Base-by-base conservation (phyloP, 2,888 invertebrate genomes). In the Papilio elwesi region DNA sequence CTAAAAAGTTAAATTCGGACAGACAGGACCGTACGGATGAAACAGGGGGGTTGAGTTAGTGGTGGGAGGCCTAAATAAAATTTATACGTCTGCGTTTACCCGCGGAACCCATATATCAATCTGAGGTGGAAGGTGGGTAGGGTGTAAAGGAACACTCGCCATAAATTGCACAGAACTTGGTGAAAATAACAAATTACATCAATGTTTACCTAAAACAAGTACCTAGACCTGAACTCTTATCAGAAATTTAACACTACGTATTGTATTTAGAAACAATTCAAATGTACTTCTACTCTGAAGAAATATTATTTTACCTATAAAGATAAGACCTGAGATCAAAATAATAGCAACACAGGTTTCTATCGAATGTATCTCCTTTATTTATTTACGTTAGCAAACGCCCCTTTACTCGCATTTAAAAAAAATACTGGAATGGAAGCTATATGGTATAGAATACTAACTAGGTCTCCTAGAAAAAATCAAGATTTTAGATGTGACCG, bases 1-100 rank as follows among this genome's bases (percentile, higher is more conserved):
- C 16, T 38, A 49, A 68, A 81, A 83, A 86, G 87, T 87, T 89
- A 88, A 90, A 89, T 89, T 88, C 85, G 85, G 87, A 87, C 82
- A 83, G 84, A 85, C 86, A 88, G 68, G 12, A 82, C 85, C 81
- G 78, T 80, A 82, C 78, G 82, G 79, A 81, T 82, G 86, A 85
- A 84, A 83, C 82, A 85, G 83, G 81, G 84, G 82, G 78, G 26
- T 26, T 26, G 26, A 26, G 26, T 26, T 26, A 26, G 26, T 26
- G 26, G 26, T 26, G 26, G 4, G 26, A 26, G 79, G 83, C 87
- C 87, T 87, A 87, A 86, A 85, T 80, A 83, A 86, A 87, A 88
- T 88, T 87, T 88, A 88, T 88, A 72, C 72, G 82, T 77, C 74
- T 83, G 80, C 83, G 78, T 81, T 68, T 68, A 83, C 76, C 76